Evolutionary conservation across 1,140 invertebrate genomes (phyloP).

Genomic region (Aporrectodea caliginosa): DNA sequence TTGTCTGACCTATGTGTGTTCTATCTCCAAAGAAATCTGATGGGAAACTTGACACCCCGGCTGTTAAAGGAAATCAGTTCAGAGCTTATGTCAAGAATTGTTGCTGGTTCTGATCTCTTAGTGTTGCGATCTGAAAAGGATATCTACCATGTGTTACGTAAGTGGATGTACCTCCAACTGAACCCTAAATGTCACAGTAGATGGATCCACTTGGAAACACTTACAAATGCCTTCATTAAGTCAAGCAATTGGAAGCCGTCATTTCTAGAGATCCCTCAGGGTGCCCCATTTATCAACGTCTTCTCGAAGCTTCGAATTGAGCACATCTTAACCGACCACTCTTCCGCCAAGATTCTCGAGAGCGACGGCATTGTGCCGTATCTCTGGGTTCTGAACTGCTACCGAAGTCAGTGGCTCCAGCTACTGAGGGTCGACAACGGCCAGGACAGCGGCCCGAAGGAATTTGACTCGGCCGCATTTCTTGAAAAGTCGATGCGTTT

Average conservation of each 20-base stretch:
- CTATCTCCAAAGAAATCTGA: conserved; percentile 70
- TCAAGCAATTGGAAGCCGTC: conserved; percentile 19
- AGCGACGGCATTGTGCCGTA: conserved; percentile 69
- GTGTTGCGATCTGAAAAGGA: conserved; percentile 79
- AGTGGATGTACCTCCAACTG: conserved; percentile 63
- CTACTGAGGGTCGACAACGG: conserved; percentile 69
- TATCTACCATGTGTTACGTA: conserved; percentile 66
- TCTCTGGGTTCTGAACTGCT: conserved; percentile 64
- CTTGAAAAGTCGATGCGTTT: conserved; percentile 63
- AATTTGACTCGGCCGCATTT: conserved; percentile 55
- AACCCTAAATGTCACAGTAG: conserved; percentile 47
- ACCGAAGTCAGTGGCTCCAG: conserved; percentile 68
- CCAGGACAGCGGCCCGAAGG: conserved; percentile 63
- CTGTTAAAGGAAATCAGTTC: conserved; percentile 62
- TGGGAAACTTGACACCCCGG: conserved; percentile 57
- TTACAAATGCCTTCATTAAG: conserved; percentile 56
- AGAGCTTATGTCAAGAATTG: conserved; percentile 66
- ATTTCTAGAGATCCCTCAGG: conserved; percentile 61
- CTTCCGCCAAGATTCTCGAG: conserved; percentile 67
- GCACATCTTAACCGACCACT: conserved; percentile 68
- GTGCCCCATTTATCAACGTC: conserved; percentile 60
- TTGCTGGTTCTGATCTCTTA: conserved; percentile 66
- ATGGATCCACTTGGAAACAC: conserved; percentile 40
- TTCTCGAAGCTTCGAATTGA: conserved; percentile 68
- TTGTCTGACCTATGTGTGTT: conserved; percentile 64